phyloP scores from a whole-genome alignment of 1,140 invertebrate genomes.

The Heliconius melpomene region DNA sequence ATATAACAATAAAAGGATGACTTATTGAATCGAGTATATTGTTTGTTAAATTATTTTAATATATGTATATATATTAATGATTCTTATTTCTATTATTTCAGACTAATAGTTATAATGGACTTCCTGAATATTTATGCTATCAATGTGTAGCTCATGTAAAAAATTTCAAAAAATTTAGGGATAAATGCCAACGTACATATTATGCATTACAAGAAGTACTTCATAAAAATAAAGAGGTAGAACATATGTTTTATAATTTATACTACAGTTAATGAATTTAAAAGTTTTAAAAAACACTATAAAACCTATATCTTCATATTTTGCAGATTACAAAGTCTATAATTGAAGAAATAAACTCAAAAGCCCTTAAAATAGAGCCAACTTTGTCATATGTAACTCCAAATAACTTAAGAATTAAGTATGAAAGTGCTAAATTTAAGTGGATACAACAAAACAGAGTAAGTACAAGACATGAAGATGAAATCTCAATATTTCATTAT shows the following conservation, averaged over 20 bases:
- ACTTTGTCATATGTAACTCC: slow-evolving; percentile 52
- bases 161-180: slow-evolving; percentile 60
- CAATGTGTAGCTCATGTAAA: slow-evolving; percentile 58
- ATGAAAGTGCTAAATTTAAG: slow-evolving; percentile 61
- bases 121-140: slow-evolving; percentile 63
- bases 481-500: slow-evolving; percentile 55
- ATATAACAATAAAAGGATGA: not conserved
- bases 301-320: slow-evolving; percentile 32
- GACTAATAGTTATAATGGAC: slow-evolving; percentile 52
- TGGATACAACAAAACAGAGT: slow-evolving; percentile 57
- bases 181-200: slow-evolving; percentile 65
- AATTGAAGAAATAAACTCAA: slow-evolving; percentile 50
- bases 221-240: slow-evolving; percentile 58
- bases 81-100: slow-evolving; percentile 41
- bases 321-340: slow-evolving; percentile 54
- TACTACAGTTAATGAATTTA: not conserved
- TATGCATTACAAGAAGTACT: slow-evolving; percentile 62
- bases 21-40: too few relatives aligned
- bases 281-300: not conserved
- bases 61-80: too few relatives aligned
- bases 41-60: too few relatives aligned
- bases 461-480: slow-evolving; percentile 39
- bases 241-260: slow-evolving; percentile 2
- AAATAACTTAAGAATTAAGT: slow-evolving; percentile 45
- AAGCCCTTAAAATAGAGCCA: slow-evolving; percentile 50